Percentiles rank a stretch among this genome's conserved stretches.
These are phyloP conservation scores for Gymnocheta viridis DNA, from an alignment of 2,888 invertebrate species.

Conservation along the genomic window DNA sequence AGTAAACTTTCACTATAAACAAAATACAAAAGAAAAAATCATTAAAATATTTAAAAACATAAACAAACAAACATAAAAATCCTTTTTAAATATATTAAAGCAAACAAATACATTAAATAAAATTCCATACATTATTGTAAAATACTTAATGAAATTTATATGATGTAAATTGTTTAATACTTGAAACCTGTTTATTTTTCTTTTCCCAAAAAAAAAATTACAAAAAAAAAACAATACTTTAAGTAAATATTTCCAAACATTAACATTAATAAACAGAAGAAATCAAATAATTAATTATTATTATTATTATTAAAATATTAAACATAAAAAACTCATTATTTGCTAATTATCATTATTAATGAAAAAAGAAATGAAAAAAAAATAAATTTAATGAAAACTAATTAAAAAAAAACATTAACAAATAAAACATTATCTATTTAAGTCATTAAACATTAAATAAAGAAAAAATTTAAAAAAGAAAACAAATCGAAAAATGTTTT, in stretches of 20 bases:
- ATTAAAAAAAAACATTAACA: slow-evolving; percentile 58
- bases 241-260: slow-evolving; percentile 71
- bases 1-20: slow-evolving; percentile 64
- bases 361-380: slow-evolving; percentile 50
- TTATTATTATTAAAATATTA: slow-evolving; percentile 66
- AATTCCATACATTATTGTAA: slow-evolving; percentile 63
- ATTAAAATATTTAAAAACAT: slow-evolving; percentile 29
- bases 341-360: slow-evolving; percentile 71
- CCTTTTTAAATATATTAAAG: slow-evolving; percentile 56
- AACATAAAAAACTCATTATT: slow-evolving; percentile 67
- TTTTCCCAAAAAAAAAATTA: slow-evolving; percentile 38
- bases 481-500: not conserved
- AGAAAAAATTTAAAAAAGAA: slow-evolving; percentile 59
- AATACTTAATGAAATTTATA: slow-evolving; percentile 66
- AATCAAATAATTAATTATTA: slow-evolving; percentile 60
- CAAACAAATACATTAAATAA: slow-evolving; percentile 28
- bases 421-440: slow-evolving; percentile 67
- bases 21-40: slow-evolving; percentile 35
- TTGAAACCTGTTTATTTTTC: slow-evolving; percentile 54
- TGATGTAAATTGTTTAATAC: slow-evolving; percentile 67
- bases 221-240: slow-evolving; percentile 55
- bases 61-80: slow-evolving; percentile 33
- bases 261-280: slow-evolving; percentile 70
- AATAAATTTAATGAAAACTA: slow-evolving; percentile 62
- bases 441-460: slow-evolving; percentile 69